Conservation (phyloP, 1,140 invertebrate genomes). For the Drosophila subobscura region DNA sequence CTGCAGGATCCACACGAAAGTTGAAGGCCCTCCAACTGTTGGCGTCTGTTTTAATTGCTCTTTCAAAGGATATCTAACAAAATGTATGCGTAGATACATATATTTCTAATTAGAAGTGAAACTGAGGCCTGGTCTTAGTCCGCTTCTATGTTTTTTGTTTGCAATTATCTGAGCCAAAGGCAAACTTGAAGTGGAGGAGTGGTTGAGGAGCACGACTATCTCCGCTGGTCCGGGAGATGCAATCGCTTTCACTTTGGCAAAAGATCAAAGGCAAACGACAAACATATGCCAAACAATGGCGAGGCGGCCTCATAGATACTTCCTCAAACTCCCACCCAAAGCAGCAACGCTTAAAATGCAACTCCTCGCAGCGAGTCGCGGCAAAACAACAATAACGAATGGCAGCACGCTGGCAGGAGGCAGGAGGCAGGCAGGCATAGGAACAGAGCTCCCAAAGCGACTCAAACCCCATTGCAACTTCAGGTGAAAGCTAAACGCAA, state of each 20-base stretch:
- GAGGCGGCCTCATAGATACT: slow-evolving; percentile 50
- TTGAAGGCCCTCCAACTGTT: slow-evolving; percentile 25
- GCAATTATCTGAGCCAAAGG: slow-evolving; percentile 74
- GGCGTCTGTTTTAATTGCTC: slow-evolving; percentile 68
- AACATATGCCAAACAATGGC: slow-evolving; percentile 76
- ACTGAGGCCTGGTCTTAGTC: slow-evolving; percentile 32
- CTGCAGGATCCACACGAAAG: slow-evolving; percentile 8
- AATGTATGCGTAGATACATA: slow-evolving; percentile 19
- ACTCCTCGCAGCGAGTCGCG: slow-evolving; percentile 37
- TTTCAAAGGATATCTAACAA: slow-evolving; percentile 28
- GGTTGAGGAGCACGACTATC: slow-evolving; percentile 35
- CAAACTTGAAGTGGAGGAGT: slow-evolving; percentile 20
- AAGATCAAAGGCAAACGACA: slow-evolving; percentile 67
- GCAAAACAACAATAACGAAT: slow-evolving; percentile 71
- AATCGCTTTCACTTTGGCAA: slow-evolving; percentile 79
- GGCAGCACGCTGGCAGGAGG: slow-evolving; percentile 23
- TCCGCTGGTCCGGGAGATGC: slow-evolving; percentile 34
- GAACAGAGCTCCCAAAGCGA: too few species aligned
- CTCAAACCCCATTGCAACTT: slow-evolving; percentile 38
- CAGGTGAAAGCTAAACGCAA: slow-evolving; percentile 54
- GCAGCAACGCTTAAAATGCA: slow-evolving; percentile 67
- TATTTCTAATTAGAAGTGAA: slow-evolving; percentile 73
- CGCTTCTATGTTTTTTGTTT: slow-evolving; percentile 31
- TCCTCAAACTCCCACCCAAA: slow-evolving; percentile 22
- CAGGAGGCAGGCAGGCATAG: too few species aligned